Conservation (phyloP, 2,888 invertebrate genomes). For the Dione juno region DNA sequence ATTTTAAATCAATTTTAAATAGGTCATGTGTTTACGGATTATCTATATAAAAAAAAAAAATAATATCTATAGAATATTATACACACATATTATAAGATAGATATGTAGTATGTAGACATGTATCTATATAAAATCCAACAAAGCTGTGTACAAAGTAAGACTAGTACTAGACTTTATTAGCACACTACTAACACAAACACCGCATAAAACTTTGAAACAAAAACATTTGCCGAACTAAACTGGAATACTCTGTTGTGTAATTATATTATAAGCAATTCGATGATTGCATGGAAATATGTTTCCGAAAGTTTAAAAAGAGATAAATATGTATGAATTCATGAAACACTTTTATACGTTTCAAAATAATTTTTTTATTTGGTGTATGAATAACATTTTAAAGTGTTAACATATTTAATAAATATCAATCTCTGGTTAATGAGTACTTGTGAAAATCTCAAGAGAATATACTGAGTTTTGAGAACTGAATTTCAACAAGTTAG, state of each 20-base stretch:
- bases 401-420: too few species aligned
- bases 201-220: conserved; percentile 15
- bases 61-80: background rate
- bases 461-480: too few species aligned
- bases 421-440: too few species aligned
- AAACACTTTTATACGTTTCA: too few species aligned
- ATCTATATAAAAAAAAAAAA: background rate
- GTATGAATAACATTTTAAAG: too few species aligned
- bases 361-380: too few species aligned
- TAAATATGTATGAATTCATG: background rate
- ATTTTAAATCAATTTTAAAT: too few species aligned
- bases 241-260: conserved; percentile 3
- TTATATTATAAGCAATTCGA: background rate
- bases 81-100: background rate
- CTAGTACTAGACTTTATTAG: conserved; percentile 25
- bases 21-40: too few species aligned
- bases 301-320: background rate
- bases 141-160: conserved; percentile 18
- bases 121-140: conserved; percentile 11
- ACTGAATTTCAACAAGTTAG: too few species aligned
- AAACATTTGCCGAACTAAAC: conserved; percentile 19
- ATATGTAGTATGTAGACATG: conserved; percentile 17
- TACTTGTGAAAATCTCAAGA: too few species aligned
- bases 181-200: conserved; percentile 16
- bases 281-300: background rate